Conservation (phyloP, 1,140 invertebrate species). For the Caenorhabditis latens region DNA sequence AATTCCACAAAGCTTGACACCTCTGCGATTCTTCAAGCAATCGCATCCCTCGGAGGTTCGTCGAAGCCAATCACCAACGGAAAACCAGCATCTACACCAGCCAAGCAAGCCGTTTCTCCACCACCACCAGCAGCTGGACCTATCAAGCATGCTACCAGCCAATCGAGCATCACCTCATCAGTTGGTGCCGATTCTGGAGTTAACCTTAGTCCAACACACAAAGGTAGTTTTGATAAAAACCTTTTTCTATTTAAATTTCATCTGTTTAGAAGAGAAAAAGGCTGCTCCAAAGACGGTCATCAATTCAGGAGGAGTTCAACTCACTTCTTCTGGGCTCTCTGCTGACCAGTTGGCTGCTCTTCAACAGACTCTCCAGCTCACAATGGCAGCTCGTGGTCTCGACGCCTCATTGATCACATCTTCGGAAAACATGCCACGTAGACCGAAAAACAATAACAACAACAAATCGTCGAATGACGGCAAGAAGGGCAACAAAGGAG, state of each 20-base stretch:
- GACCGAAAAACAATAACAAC: conserved; percentile 44
- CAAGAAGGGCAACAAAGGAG: conserved; percentile 34
- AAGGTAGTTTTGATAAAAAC: conserved; percentile 56
- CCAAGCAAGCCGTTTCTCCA: neutral
- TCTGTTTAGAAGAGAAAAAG: conserved; percentile 69
- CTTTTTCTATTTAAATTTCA: neutral
- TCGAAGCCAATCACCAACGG: conserved; percentile 17
- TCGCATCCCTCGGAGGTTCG: conserved; percentile 57
- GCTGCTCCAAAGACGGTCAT: conserved; percentile 25
- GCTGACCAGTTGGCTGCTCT: conserved; percentile 74
- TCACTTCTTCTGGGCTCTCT: conserved; percentile 73
- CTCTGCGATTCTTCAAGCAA: conserved; percentile 52
- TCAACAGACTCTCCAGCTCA: conserved; percentile 66
- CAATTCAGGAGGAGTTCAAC: conserved; percentile 69
- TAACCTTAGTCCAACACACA: conserved; percentile 66
- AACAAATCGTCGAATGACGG: neutral
- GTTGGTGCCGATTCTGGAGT: conserved; percentile 73
- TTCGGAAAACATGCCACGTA: conserved; percentile 36
- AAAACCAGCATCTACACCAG: neutral
- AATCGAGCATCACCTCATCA: conserved; percentile 72
- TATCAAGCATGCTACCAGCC: conserved; percentile 72
- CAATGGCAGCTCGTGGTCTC: conserved; percentile 11
- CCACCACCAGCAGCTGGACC: conserved; percentile 38
- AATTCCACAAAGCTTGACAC: conserved; percentile 32
- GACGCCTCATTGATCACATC: conserved; percentile 24